phyloP scores from a whole-genome alignment of 2,888 invertebrate species.

The Neocrepidodera transversa region DNA sequence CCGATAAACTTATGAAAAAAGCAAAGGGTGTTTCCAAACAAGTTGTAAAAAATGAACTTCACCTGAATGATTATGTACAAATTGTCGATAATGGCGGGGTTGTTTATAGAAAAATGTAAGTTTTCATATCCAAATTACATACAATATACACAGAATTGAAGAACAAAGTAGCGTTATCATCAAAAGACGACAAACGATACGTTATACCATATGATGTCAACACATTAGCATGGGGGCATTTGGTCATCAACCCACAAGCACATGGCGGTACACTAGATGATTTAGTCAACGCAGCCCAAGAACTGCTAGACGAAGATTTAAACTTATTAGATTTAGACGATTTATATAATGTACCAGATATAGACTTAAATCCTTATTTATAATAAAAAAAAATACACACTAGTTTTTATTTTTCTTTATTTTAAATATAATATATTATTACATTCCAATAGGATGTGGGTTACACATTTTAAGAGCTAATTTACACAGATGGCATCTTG shows the following conservation, averaged over 20 bases:
- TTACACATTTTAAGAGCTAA: no score
- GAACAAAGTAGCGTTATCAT: conserved; percentile 18
- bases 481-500: conserved; percentile 1
- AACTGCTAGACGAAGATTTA: neutral
- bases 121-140: conserved; percentile 18
- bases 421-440: no score
- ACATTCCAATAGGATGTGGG: no score
- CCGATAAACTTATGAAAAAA: conserved; percentile 18
- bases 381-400: neutral
- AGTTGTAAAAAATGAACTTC: neutral
- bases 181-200: conserved; percentile 10
- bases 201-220: conserved; percentile 11
- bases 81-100: neutral
- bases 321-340: neutral
- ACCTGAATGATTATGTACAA: conserved; percentile 9
- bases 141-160: conserved; percentile 18
- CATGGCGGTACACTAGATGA: neutral
- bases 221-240: conserved; percentile 21
- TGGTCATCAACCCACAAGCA: neutral
- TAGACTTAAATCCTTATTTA: neutral
- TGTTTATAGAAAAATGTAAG: conserved; percentile 11
- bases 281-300: neutral
- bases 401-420: no score
- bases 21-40: conserved; percentile 16
- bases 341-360: neutral